Conservation (phyloP, 2,888 invertebrate genomes). For the Lepidonotus clava region DNA sequence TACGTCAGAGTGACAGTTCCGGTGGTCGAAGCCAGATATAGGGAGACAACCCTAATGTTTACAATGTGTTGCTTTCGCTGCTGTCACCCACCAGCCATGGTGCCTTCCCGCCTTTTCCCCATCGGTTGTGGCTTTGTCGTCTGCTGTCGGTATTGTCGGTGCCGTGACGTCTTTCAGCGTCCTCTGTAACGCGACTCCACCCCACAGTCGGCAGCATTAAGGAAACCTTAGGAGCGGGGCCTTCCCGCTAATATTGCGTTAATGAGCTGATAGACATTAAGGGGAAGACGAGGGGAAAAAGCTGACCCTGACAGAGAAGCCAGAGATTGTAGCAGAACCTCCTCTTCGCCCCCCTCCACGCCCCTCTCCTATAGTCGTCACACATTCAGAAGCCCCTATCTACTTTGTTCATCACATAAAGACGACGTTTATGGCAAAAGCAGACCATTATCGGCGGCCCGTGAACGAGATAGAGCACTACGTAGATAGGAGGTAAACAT, state of each 20-base stretch:
- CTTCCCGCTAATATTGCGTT: conserved; percentile 41
- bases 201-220: not conserved
- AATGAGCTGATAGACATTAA: conserved; percentile 48
- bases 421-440: not conserved
- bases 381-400: not conserved
- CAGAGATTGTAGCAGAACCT: not conserved
- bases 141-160: not conserved
- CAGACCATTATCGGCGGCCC: not conserved
- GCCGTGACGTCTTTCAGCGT: conserved; percentile 22
- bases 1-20: too few relatives aligned
- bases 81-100: not conserved
- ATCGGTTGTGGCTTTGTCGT: not conserved
- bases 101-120: not conserved
- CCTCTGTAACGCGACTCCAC: not conserved
- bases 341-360: not conserved
- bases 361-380: not conserved
- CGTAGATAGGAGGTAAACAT: not conserved
- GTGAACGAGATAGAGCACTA: not conserved
- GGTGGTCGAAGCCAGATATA: too few relatives aligned
- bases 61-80: not conserved
- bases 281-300: conserved; percentile 23
- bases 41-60: conserved; percentile 12
- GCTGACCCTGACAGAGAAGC: conserved; percentile 41
- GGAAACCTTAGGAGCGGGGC: conserved; percentile 30
- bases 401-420: not conserved